A percentile compares a stretch with the other conserved stretches of the same genome.
These are phyloP conservation scores for Caenorhabditis zanzibari DNA, from an alignment of 2,888 invertebrate species.

Conservation along the genomic window DNA sequence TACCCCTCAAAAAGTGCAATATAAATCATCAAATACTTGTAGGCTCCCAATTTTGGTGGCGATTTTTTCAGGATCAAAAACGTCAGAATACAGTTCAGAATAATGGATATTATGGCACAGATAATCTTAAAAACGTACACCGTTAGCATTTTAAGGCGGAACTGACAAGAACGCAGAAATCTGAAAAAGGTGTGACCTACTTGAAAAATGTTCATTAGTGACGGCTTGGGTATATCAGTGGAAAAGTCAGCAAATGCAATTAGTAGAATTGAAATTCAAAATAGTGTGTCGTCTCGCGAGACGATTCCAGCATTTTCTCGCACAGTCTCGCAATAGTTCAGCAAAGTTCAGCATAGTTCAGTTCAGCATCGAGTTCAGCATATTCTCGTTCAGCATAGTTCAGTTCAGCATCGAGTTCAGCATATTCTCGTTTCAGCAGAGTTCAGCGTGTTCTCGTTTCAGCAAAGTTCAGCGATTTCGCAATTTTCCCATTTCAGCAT, in stretches of 20 bases:
- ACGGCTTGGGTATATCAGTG: not conserved
- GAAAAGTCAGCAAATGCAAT: not conserved
- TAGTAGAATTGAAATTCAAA: not conserved
- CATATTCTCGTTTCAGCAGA: too few relatives aligned
- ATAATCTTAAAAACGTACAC: conserved; percentile 24
- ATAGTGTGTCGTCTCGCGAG: too few relatives aligned
- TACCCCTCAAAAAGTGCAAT: conserved; percentile 42
- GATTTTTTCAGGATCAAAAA: conserved; percentile 44
- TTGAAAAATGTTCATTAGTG: conserved; percentile 57
- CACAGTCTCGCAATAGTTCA: too few relatives aligned
- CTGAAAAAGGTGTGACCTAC: conserved; percentile 39
- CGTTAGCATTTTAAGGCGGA: not conserved
- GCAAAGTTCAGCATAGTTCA: too few relatives aligned
- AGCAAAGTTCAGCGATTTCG: too few relatives aligned
- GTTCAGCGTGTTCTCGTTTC: too few relatives aligned
- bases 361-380: too few relatives aligned
- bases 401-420: too few relatives aligned
- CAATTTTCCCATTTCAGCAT: too few relatives aligned
- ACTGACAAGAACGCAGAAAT: not conserved
- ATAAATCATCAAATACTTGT: conserved; percentile 57
- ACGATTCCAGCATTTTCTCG: too few relatives aligned
- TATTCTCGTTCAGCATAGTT: too few relatives aligned
- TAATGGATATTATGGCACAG: conserved; percentile 16
- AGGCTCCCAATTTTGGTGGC: conserved; percentile 42
- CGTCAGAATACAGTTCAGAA: conserved; percentile 29